Conservation (phyloP, 1,140 invertebrate species). For the Rhysida immarginata region DNA sequence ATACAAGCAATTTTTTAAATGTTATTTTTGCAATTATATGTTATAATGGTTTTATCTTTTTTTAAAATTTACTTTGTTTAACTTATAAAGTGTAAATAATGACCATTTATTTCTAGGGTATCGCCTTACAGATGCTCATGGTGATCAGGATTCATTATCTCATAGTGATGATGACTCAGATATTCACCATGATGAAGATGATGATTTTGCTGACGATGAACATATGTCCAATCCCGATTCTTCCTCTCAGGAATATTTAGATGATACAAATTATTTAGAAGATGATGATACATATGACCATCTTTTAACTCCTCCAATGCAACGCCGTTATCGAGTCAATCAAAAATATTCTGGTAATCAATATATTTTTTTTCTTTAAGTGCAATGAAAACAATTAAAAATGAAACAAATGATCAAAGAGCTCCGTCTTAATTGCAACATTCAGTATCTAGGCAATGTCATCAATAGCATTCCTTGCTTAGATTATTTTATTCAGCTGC, state of each 20-base stretch:
- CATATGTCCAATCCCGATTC: slow-evolving; percentile 41
- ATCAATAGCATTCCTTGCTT: too few species aligned
- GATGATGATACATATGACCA: slow-evolving; percentile 22
- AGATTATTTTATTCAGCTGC: too few species aligned
- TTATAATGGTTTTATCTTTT: neutral
- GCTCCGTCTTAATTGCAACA: too few species aligned
- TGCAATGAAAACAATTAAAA: too few species aligned
- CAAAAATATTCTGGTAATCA: neutral
- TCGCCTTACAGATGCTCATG: slow-evolving; percentile 6
- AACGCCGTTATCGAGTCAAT: neutral
- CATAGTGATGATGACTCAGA: slow-evolving; percentile 45
- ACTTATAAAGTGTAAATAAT: neutral
- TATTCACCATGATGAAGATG: slow-evolving; percentile 40
- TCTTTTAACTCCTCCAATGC: slow-evolving; percentile 15
- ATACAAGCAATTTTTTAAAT: too few species aligned
- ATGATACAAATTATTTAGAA: slow-evolving; percentile 24
- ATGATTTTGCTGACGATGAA: slow-evolving; percentile 50
- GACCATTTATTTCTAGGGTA: slow-evolving; percentile 5
- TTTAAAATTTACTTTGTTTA: neutral
- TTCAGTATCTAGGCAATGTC: too few species aligned
- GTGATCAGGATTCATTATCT: slow-evolving; percentile 34
- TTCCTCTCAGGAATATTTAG: slow-evolving; percentile 36
- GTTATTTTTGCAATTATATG: too few species aligned
- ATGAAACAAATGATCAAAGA: too few species aligned
- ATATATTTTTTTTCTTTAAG: neutral